Base-by-base conservation (phyloP, 2,888 invertebrate genomes). In the Eupeodes luniger region DNA sequence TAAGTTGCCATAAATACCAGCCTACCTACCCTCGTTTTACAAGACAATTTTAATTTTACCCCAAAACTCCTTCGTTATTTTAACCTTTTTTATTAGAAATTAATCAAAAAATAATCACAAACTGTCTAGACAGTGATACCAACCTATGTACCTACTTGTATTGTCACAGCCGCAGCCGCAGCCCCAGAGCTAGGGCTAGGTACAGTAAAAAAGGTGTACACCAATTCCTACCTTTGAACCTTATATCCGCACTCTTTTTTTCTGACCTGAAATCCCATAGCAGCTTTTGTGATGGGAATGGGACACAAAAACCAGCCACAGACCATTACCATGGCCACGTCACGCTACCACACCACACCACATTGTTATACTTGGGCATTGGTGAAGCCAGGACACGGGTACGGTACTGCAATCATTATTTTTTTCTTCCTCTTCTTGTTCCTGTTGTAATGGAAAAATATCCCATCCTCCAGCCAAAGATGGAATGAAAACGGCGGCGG, bases 21-120 rank as follows among this genome's bases (percentile, higher is more conserved):
- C 27, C 2, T 40, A 40, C 40, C 40, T 40, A 40, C 5, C 40
- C 27, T 27, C 2, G 27, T 27, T 27, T 27, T 40, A 9, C 40
- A 40, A 40, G 40, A 11, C 62, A 62, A 40, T 62, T 16, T 40
- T 40, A 62, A 10, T n/a, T 7, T 14, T 51, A 5, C 3, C 3
- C 40, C 40, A n/a, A 40, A 36, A 40, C 11, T 34, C 14, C 36
- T 59, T 36, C 34, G 14, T 14, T 36, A 34, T 9, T 40, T 40
- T n/a, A 34, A 27, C 27, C 47, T 27, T 66, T 66, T 81, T 74
- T 78, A 34, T 62, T 27, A n/a, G 49, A 74, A 75, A 79, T 79
- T 82, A 82, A 86, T 82, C 86, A 79, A 70, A 79, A 82, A 86
- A 79, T 86, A 86, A 86, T 86, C 79, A 76, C 82, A 79, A 82